phyloP scores from a whole-genome alignment of 2,888 invertebrate genomes.

The Creontiades dilutus region DNA sequence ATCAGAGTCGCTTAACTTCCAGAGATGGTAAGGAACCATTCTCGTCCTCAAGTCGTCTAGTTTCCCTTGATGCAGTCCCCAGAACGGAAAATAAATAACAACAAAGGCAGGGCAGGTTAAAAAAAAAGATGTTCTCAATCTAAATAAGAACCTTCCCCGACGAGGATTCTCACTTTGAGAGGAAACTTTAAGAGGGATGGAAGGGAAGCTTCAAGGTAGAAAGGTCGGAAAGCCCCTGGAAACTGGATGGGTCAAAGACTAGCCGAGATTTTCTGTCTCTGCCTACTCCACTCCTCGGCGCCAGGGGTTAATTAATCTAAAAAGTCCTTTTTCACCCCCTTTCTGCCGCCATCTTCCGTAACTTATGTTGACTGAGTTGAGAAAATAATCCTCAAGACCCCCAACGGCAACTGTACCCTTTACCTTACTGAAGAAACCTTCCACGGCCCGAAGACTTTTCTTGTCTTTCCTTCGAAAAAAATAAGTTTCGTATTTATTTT shows the following conservation, averaged over 20 bases:
- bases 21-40: too few species aligned
- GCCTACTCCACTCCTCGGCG: neutral
- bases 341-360: neutral
- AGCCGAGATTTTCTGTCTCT: neutral
- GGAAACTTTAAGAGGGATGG: neutral
- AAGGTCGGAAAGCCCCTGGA: too few species aligned
- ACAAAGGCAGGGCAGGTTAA: neutral
- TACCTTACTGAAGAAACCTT: neutral
- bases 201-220: neutral
- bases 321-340: slow-evolving; percentile 25
- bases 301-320: slow-evolving; percentile 58
- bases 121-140: slow-evolving; percentile 37
- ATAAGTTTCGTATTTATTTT: neutral
- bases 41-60: too few species aligned
- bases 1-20: too few species aligned
- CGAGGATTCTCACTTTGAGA: slow-evolving; percentile 32
- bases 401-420: neutral
- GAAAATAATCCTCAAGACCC: slow-evolving; percentile 20
- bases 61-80: too few species aligned
- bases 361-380: slow-evolving; percentile 43
- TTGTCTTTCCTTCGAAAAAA: neutral
- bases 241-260: neutral
- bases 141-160: slow-evolving; percentile 44
- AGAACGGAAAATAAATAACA: neutral
- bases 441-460: neutral